Percentiles rank a stretch among this genome's conserved stretches.
phyloP scores from a whole-genome alignment of 2,113 vertebrate species.

The Galemys pyrenaicus region DNA sequence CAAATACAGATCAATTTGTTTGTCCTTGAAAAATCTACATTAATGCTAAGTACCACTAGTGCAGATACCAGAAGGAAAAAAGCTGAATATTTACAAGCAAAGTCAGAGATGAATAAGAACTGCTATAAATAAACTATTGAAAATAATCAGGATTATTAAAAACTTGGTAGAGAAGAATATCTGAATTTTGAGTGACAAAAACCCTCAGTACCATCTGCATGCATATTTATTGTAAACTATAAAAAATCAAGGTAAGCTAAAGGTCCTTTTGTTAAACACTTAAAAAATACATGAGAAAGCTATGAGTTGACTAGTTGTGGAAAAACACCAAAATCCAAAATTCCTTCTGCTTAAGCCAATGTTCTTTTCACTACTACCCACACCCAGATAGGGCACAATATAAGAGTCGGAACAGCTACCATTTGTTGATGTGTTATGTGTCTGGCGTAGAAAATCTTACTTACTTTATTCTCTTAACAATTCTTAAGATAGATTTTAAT shows the following conservation, averaged over 20 bases:
- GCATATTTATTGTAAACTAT: not conserved
- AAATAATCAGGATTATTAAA: conserved; percentile 33
- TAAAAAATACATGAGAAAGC: conserved; percentile 23
- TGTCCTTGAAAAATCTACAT: conserved; percentile 49
- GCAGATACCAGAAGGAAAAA: conserved; percentile 37
- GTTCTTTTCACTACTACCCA: not conserved
- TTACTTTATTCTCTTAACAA: conserved; percentile 28
- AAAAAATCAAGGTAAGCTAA: conserved; percentile 26
- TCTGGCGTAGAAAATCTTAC: not conserved
- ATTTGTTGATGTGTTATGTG: not conserved
- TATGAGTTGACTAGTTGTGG: not conserved
- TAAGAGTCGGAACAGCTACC: not conserved
- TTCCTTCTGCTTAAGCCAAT: not conserved
- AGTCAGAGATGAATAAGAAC: conserved; percentile 6
- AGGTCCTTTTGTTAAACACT: not conserved
- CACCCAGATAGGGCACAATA: not conserved
- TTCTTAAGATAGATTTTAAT: conserved; percentile 14
- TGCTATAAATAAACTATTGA: not conserved
- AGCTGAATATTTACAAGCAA: conserved; percentile 40
- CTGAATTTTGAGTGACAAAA: not conserved
- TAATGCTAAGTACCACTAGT: conserved; percentile 46
- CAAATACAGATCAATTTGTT: conserved; percentile 34
- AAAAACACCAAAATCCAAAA: not conserved
- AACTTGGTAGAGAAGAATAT: not conserved
- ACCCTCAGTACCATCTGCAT: not conserved